phyloP scores from a whole-genome alignment of 2,797 vertebrate genomes.

The Mormyrus hasselquistii region DNA sequence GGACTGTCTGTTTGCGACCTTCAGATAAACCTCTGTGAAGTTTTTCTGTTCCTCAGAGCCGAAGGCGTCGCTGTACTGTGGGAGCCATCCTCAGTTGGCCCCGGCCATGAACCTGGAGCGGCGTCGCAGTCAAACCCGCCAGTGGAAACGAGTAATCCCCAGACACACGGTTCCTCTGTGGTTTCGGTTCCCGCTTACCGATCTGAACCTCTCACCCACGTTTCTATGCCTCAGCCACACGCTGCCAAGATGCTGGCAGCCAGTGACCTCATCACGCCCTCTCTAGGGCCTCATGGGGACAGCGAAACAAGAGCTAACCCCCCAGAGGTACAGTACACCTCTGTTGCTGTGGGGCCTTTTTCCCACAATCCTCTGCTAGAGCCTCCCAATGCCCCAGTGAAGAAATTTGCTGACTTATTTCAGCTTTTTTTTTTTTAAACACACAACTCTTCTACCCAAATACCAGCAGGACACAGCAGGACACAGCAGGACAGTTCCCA shows the following conservation, averaged over 20 bases:
- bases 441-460: slow-evolving; percentile 55
- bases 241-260: slow-evolving; percentile 55
- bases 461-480: slow-evolving; percentile 45
- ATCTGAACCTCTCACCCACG: not conserved
- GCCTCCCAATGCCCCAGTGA: slow-evolving; percentile 66
- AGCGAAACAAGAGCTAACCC: slow-evolving; percentile 60
- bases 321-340: slow-evolving; percentile 43
- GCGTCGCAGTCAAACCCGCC: not conserved
- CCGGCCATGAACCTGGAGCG: not conserved
- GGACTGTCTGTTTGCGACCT: not conserved
- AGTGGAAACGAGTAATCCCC: not conserved
- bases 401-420: slow-evolving; percentile 62
- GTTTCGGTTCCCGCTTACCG: not conserved
- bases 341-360: slow-evolving; percentile 59
- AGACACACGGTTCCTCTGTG: not conserved
- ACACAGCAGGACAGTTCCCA: slow-evolving; percentile 6
- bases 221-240: slow-evolving; percentile 40
- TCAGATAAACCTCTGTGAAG: not conserved
- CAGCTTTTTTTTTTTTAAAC: slow-evolving; percentile 44
- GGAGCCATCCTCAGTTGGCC: not conserved
- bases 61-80: not conserved
- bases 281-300: slow-evolving; percentile 49
- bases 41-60: not conserved
- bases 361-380: slow-evolving; percentile 60
- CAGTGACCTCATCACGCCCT: slow-evolving; percentile 52